phyloP scores from a whole-genome alignment of 2,113 vertebrate species.

The Nicator chloris region DNA sequence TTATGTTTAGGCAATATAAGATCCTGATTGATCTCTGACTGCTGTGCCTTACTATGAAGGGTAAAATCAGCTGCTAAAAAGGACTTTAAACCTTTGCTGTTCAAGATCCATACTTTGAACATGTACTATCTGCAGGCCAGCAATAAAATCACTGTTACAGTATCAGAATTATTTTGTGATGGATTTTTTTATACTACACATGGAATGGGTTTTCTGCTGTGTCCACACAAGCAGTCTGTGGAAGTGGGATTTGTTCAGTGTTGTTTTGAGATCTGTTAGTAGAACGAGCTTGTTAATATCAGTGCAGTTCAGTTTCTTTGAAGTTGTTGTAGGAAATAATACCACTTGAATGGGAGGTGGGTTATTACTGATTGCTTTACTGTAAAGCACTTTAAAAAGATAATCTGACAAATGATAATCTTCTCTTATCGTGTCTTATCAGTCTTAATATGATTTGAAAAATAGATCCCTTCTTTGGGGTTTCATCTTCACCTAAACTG shows the following conservation, averaged over 20 bases:
- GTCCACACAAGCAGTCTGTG: neutral
- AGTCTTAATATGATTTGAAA: neutral
- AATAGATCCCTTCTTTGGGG: neutral
- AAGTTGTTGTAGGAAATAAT: neutral
- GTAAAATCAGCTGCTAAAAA: neutral
- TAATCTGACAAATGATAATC: conserved; percentile 1
- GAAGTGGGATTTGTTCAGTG: neutral
- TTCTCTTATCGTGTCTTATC: neutral
- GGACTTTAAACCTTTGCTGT: neutral
- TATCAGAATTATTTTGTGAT: neutral
- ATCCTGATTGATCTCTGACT: neutral
- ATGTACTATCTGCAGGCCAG: neutral
- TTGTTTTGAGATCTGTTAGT: neutral
- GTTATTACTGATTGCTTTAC: neutral
- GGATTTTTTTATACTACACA: accelerated
- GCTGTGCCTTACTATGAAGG: neutral
- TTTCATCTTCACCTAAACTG: neutral
- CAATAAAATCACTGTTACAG: neutral
- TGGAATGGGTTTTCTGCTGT: neutral
- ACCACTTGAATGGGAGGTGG: neutral
- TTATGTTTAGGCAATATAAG: neutral
- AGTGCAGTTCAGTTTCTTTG: neutral
- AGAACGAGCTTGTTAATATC: neutral
- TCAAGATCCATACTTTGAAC: neutral
- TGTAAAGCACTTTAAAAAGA: conserved; percentile 8